Percentiles rank a stretch among this genome's conserved stretches.
phyloP scores from a whole-genome alignment of 2,797 vertebrate species.

The Oceanodroma leucorhoa region DNA sequence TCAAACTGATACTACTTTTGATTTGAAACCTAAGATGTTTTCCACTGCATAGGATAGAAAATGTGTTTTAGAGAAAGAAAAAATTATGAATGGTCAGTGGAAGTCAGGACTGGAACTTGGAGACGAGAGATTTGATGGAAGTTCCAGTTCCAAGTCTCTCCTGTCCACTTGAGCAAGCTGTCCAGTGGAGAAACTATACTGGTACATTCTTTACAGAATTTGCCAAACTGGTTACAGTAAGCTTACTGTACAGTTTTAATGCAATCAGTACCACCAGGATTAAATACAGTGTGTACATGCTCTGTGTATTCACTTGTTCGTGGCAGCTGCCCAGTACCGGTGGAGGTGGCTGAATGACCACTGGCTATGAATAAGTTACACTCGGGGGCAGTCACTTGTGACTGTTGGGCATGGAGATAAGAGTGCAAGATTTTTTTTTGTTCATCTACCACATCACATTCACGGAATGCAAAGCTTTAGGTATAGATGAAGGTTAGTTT shows the following conservation, averaged over 20 bases:
- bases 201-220: background rate
- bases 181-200: background rate
- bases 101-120: background rate
- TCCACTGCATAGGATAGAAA: background rate
- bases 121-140: background rate
- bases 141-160: background rate
- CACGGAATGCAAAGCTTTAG: background rate
- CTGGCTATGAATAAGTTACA: background rate
- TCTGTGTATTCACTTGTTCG: background rate
- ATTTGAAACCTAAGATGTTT: background rate
- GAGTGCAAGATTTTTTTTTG: background rate
- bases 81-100: background rate
- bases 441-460: background rate
- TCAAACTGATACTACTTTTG: background rate
- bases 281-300: too few species aligned
- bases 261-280: background rate
- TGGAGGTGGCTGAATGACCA: background rate
- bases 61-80: background rate
- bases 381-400: accelerated
- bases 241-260: background rate
- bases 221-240: background rate
- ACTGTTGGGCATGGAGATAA: background rate
- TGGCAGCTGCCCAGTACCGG: background rate
- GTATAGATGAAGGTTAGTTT: background rate
- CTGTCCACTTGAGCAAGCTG: background rate